phyloP scores from a whole-genome alignment of 2,888 invertebrate genomes.

The Vesta saturnalis region DNA sequence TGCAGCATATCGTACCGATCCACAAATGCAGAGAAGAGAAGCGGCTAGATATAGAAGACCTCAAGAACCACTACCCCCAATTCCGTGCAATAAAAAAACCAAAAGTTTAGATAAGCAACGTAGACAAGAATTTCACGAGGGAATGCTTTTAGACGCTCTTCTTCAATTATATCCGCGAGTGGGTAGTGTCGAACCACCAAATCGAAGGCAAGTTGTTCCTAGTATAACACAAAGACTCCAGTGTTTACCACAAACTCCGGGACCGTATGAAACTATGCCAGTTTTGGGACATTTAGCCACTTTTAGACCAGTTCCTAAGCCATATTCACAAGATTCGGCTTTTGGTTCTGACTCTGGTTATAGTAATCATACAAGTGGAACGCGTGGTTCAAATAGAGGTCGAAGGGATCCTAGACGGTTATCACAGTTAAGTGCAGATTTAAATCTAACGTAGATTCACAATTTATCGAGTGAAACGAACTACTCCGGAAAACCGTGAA shows the following conservation, averaged over 20 bases:
- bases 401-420: conserved; percentile 58
- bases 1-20: conserved; percentile 55
- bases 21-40: conserved; percentile 62
- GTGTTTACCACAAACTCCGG: conserved; percentile 59
- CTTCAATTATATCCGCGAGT: conserved; percentile 77
- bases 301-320: conserved; percentile 71
- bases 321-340: conserved; percentile 78
- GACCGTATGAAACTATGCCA: conserved; percentile 76
- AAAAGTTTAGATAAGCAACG: conserved; percentile 64
- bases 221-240: conserved; percentile 61
- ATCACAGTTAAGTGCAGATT: conserved; percentile 61
- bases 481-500: neutral
- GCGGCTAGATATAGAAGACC: conserved; percentile 67
- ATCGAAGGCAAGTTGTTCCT: conserved; percentile 51
- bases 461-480: conserved; percentile 4
- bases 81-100: conserved; percentile 67
- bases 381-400: conserved; percentile 58
- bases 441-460: conserved; percentile 57
- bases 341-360: conserved; percentile 88
- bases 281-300: conserved; percentile 72
- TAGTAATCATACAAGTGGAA: conserved; percentile 80
- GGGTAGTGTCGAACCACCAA: conserved; percentile 70
- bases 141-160: conserved; percentile 78
- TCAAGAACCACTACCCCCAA: conserved; percentile 69
- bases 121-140: conserved; percentile 81